Percentiles rank a stretch among this genome's conserved stretches.
These are phyloP conservation scores for Standfussiana lucernea DNA, from an alignment of 2,888 invertebrate genomes.

Conservation along the genomic window DNA sequence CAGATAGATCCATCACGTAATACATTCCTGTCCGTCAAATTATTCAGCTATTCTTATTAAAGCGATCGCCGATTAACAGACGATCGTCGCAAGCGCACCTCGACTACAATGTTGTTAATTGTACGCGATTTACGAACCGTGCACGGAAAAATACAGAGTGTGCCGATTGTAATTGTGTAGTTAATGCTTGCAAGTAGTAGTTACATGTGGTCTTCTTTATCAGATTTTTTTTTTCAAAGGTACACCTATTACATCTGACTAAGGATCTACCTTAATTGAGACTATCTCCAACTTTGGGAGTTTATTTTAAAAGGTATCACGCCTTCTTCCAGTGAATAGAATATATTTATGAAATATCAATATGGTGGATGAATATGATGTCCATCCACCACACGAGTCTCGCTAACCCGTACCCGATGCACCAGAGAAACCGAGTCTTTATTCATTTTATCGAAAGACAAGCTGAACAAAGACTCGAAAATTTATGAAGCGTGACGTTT, in stretches of 20 bases:
- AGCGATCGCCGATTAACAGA: conserved; percentile 55
- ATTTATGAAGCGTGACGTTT: too few species aligned
- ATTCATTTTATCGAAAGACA: too few species aligned
- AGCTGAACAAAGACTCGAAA: too few species aligned
- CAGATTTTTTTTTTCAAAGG: neutral
- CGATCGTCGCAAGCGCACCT: conserved; percentile 55
- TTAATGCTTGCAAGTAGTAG: conserved; percentile 10
- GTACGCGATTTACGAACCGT: conserved; percentile 80
- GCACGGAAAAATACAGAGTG: conserved; percentile 75
- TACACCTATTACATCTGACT: neutral
- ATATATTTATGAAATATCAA: neutral
- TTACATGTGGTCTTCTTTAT: neutral
- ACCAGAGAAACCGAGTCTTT: neutral
- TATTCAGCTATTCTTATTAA: conserved; percentile 53
- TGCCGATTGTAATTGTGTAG: conserved; percentile 71
- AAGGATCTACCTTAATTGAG: too few species aligned
- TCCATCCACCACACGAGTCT: neutral
- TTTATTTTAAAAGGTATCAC: too few species aligned
- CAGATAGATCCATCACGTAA: conserved; percentile 46
- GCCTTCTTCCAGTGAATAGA: neutral
- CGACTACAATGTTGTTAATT: conserved; percentile 79
- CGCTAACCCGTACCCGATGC: neutral
- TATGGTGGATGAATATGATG: neutral
- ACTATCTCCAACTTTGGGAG: neutral
- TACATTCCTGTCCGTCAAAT: conserved; percentile 48